A percentile compares a stretch with the other conserved stretches of the same genome.
These are phyloP conservation scores for Procavia capensis DNA, from an alignment of 2,113 vertebrate genomes.

Conservation along the genomic window DNA sequence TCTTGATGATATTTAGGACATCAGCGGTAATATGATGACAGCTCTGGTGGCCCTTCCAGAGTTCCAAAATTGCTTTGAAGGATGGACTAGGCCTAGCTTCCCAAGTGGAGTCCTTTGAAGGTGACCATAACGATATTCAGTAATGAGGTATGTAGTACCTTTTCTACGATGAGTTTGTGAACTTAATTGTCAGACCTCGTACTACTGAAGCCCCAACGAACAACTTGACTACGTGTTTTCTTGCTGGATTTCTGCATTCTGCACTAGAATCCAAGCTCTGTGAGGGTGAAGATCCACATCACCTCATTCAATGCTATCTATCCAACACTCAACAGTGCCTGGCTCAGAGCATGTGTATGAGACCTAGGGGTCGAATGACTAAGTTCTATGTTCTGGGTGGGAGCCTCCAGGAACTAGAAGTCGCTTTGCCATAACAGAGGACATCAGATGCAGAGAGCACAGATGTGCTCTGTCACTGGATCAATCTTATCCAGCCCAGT, in stretches of 20 bases:
- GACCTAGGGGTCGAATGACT: background rate
- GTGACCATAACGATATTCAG: too few relatives aligned
- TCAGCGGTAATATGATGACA: too few relatives aligned
- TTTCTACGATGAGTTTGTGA: too few relatives aligned
- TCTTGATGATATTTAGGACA: too few relatives aligned
- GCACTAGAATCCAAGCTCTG: background rate
- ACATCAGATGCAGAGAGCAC: background rate
- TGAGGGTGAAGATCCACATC: background rate
- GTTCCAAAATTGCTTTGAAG: too few relatives aligned
- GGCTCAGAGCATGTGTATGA: fast-evolving
- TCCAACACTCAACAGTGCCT: background rate
- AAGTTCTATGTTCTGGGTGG: background rate
- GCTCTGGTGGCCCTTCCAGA: too few relatives aligned
- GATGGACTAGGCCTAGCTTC: too few relatives aligned
- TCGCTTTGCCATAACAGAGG: background rate
- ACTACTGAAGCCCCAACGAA: background rate
- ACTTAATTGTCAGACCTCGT: background rate
- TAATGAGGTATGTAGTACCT: too few relatives aligned
- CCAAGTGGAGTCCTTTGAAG: too few relatives aligned
- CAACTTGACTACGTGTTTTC: background rate
- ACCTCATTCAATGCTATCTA: fast-evolving
- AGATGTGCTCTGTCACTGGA: background rate
- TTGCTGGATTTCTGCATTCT: background rate
- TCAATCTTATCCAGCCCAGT: background rate
- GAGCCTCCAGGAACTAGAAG: background rate